Conservation (phyloP, 2,888 invertebrate genomes). For the Creontiades dilutus region DNA sequence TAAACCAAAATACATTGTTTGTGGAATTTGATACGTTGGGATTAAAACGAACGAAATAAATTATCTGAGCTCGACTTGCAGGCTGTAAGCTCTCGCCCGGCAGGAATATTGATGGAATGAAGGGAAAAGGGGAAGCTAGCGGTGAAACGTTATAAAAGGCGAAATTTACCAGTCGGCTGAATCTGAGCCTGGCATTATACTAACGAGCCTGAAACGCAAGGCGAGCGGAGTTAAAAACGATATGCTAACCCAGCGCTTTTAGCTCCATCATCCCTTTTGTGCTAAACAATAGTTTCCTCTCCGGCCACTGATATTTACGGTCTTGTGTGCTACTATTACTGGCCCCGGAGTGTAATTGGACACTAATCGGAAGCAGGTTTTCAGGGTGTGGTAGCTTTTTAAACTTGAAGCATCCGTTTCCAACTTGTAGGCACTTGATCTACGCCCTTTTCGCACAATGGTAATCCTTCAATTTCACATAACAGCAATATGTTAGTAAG, state of each 20-base stretch:
- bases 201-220: slow-evolving; percentile 71
- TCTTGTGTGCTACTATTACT: slow-evolving; percentile 2
- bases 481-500: no score
- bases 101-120: slow-evolving; percentile 56
- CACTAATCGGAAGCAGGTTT: no score
- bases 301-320: neutral
- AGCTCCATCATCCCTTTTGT: neutral
- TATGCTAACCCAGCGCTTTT: slow-evolving; percentile 59
- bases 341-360: neutral
- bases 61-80: neutral
- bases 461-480: no score
- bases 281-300: slow-evolving; percentile 45
- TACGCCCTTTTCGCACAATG: no score
- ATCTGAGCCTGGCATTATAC: slow-evolving; percentile 72
- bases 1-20: no score
- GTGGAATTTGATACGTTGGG: no score
- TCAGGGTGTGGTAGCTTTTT: no score
- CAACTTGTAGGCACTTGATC: no score
- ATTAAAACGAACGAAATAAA: neutral
- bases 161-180: slow-evolving; percentile 71
- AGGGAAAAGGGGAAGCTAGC: neutral
- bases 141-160: slow-evolving; percentile 67
- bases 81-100: slow-evolving; percentile 12
- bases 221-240: slow-evolving; percentile 55
- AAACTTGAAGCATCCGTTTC: no score